Percentiles rank a stretch among this genome's conserved stretches.
Evolutionary conservation across 2,113 vertebrate species (phyloP).

Genomic region (Dasypus novemcinctus): DNA sequence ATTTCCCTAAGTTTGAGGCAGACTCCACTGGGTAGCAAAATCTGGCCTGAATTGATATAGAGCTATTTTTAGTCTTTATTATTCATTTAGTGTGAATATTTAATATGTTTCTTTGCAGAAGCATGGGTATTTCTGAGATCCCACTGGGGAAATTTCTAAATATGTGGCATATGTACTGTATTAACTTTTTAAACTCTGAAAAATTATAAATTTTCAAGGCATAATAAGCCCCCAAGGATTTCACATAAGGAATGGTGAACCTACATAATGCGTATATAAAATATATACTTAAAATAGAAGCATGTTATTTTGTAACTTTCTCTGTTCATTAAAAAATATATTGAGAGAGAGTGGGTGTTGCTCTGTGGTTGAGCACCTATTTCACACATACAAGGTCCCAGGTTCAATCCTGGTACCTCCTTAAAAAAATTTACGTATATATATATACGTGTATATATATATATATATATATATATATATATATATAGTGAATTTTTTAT

Average conservation of each 20-base stretch:
- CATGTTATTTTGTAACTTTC: not conserved
- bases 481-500: not conserved
- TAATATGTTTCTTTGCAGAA: not conserved
- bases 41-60: not conserved
- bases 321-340: constrained; percentile 17
- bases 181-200: constrained; percentile 37
- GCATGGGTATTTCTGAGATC: not conserved
- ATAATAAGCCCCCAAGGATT: not conserved
- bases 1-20: constrained; percentile 17
- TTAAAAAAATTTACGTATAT: too few species aligned
- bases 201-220: constrained; percentile 21
- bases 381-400: too few species aligned
- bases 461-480: not conserved
- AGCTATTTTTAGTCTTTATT: constrained; percentile 6
- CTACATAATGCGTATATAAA: not conserved
- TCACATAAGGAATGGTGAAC: not conserved
- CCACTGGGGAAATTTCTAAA: constrained; percentile 13
- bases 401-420: too few species aligned
- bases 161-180: not conserved
- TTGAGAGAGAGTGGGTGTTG: too few species aligned
- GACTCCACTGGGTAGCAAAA: constrained; percentile 11
- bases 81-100: constrained; percentile 4
- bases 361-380: too few species aligned
- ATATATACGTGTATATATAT: not conserved
- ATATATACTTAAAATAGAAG: not conserved